Percentiles rank a stretch among this genome's conserved stretches.
These are phyloP conservation scores for Tetragnatha montana DNA, from an alignment of 2,888 invertebrate species.

Conservation along the genomic window DNA sequence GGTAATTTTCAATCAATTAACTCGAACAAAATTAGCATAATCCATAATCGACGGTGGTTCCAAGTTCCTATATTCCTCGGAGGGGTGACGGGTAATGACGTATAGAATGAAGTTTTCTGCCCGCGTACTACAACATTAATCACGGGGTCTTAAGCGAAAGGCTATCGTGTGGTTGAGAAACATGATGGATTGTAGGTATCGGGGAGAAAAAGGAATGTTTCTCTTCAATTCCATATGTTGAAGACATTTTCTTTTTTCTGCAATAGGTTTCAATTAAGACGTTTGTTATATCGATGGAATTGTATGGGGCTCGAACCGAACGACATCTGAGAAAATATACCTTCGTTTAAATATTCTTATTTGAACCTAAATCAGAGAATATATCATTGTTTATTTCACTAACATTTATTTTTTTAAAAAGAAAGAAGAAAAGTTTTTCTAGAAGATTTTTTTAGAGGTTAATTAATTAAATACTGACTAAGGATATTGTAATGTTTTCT, in stretches of 20 bases:
- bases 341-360: background rate
- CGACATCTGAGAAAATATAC: background rate
- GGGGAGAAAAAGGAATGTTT: background rate
- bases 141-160: slow-evolving; percentile 4
- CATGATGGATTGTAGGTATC: background rate
- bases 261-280: background rate
- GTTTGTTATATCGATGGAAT: background rate
- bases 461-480: too few species aligned
- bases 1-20: slow-evolving; percentile 40
- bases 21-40: slow-evolving; percentile 35
- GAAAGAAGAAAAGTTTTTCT: too few species aligned
- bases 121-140: slow-evolving; percentile 11
- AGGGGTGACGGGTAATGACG: slow-evolving; percentile 18
- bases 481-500: too few species aligned
- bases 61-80: background rate
- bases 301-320: background rate
- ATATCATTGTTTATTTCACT: too few species aligned
- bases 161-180: background rate
- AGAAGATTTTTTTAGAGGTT: too few species aligned
- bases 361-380: background rate
- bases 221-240: background rate
- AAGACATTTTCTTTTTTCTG: background rate
- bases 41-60: slow-evolving; percentile 14
- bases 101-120: slow-evolving; percentile 13
- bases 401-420: too few species aligned